These are phyloP conservation scores for Echinops telfairi DNA, from an alignment of 2,113 vertebrate genomes.

Conservation along the genomic window DNA sequence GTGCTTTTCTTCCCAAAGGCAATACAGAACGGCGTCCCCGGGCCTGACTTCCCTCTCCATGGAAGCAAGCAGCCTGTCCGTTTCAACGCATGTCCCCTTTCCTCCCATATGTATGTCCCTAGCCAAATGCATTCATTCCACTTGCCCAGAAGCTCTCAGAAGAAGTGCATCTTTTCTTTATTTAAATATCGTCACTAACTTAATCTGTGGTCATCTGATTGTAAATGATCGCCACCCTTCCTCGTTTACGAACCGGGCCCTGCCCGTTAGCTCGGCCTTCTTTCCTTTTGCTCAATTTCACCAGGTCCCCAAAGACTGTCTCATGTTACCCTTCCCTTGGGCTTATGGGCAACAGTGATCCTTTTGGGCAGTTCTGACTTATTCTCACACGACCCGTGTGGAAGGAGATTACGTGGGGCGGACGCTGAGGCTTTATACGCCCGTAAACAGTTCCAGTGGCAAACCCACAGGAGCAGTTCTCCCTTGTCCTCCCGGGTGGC, in stretches of 20 bases:
- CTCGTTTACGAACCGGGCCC: not conserved
- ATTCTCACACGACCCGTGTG: too few species aligned
- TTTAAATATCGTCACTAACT: not conserved
- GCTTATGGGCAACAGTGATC: not conserved
- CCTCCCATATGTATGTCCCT: not conserved
- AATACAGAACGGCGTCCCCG: not conserved
- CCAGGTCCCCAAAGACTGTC: not conserved
- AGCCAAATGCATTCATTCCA: conserved; percentile 29
- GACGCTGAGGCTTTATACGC: too few species aligned
- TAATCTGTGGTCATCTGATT: not conserved
- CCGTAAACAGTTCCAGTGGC: too few species aligned
- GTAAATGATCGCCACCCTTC: not conserved
- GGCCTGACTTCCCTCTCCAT: not conserved
- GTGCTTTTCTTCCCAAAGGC: not conserved
- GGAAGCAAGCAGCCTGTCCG: not conserved
- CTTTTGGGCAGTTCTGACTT: too few species aligned
- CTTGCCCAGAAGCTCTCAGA: not conserved
- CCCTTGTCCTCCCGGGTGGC: too few species aligned
- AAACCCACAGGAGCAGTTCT: too few species aligned
- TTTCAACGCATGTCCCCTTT: conserved; percentile 18
- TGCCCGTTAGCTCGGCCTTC: not conserved
- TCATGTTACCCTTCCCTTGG: not conserved
- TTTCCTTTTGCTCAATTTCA: not conserved
- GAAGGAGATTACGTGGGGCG: too few species aligned
- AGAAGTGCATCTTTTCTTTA: not conserved